Conservation (phyloP, 2,113 vertebrate genomes). For the Corydoras maculifer region DNA sequence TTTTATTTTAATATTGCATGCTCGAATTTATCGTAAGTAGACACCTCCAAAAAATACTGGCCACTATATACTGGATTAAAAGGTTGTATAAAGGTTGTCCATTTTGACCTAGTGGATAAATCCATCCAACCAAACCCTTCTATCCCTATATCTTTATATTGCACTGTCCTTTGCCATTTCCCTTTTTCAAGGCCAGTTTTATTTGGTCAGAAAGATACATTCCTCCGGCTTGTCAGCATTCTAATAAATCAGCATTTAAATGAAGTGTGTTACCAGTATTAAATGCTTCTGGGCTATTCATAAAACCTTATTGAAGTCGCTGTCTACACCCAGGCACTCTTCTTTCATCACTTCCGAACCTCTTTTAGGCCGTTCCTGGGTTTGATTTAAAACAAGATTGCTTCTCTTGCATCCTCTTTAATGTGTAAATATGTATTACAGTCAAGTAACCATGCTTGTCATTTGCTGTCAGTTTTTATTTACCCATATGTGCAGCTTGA, state of each 20-base stretch:
- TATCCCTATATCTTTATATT: not conserved
- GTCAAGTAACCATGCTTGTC: not conserved
- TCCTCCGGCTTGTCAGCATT: not conserved
- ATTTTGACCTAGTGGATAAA: too few species aligned
- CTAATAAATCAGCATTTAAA: conserved; percentile 7
- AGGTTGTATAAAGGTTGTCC: too few species aligned
- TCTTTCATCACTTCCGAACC: not conserved
- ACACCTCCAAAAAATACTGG: too few species aligned
- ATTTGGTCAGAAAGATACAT: not conserved
- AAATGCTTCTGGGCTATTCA: conserved; percentile 5
- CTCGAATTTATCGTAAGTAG: too few species aligned
- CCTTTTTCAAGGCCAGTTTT: not conserved
- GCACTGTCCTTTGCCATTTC: not conserved
- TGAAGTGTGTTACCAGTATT: not conserved
- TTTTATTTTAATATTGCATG: too few species aligned
- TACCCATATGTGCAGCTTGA: not conserved
- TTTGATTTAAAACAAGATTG: not conserved
- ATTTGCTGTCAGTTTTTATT: conserved; percentile 13
- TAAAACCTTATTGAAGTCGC: conserved; percentile 7
- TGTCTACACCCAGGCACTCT: not conserved
- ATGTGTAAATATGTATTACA: conserved; percentile 15
- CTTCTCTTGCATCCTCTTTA: not conserved
- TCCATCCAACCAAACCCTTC: too few species aligned
- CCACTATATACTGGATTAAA: too few species aligned
- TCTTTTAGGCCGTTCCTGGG: not conserved